phyloP scores from a whole-genome alignment of 1,140 invertebrate species.

The Nebria ingens region DNA sequence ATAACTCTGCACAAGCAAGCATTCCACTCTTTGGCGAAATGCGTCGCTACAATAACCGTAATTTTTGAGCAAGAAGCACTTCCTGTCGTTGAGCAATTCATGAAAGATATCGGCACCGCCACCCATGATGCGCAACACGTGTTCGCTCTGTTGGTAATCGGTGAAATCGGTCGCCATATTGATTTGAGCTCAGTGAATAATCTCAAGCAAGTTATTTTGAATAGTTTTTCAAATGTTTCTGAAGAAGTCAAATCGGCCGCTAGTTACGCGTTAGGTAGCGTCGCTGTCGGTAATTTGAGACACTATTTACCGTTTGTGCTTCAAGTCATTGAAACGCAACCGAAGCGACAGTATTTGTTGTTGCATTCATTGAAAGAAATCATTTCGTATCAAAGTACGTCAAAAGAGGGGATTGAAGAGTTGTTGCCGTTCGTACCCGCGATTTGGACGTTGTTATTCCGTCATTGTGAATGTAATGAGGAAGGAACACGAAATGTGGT shows the following conservation, averaged over 20 bases:
- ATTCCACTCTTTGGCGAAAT: slow-evolving; percentile 88
- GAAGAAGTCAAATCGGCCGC: slow-evolving; percentile 92
- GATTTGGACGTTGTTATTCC: slow-evolving; percentile 81
- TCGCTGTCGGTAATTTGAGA: slow-evolving; percentile 88
- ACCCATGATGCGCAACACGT: slow-evolving; percentile 73
- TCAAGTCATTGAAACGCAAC: slow-evolving; percentile 85
- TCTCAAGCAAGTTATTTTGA: slow-evolving; percentile 62
- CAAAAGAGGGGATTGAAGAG: slow-evolving; percentile 61
- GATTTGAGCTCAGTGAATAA: slow-evolving; percentile 72
- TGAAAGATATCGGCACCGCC: slow-evolving; percentile 68
- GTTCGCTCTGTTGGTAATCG: slow-evolving; percentile 87
- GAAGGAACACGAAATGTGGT: slow-evolving; percentile 98
- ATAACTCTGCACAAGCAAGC: slow-evolving; percentile 56
- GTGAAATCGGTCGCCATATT: slow-evolving; percentile 90
- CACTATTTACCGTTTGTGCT: slow-evolving; percentile 92
- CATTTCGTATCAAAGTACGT: slow-evolving; percentile 77
- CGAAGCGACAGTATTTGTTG: slow-evolving; percentile 89
- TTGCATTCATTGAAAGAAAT: slow-evolving; percentile 96
- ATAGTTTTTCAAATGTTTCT: slow-evolving; percentile 64
- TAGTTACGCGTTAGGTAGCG: slow-evolving; percentile 89
- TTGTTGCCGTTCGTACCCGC: slow-evolving; percentile 78
- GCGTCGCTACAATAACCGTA: slow-evolving; percentile 84
- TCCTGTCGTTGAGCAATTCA: slow-evolving; percentile 74
- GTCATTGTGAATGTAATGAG: slow-evolving; percentile 90
- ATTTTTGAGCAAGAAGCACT: slow-evolving; percentile 61